Percentiles rank a stretch among this genome's conserved stretches.
Evolutionary conservation across 1,140 invertebrate species (phyloP).

Genomic region (Dolichoris vasculosae): DNA sequence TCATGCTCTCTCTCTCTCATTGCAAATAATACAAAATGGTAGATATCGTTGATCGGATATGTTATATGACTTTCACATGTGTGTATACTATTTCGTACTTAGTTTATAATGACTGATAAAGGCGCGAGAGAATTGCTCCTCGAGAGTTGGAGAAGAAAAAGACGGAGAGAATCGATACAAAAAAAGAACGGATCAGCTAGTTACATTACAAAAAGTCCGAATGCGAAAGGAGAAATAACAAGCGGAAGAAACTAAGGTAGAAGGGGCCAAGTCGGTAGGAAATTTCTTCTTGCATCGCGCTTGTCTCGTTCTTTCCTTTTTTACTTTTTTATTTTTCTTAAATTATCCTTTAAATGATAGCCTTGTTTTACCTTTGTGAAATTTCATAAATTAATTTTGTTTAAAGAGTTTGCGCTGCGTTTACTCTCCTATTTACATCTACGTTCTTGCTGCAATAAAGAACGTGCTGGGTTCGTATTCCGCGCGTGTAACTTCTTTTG

Average conservation of each 20-base stretch:
- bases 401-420: not conserved
- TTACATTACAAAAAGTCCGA: not conserved
- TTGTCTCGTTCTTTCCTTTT: not conserved
- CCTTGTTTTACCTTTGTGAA: slow-evolving; percentile 3
- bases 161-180: not conserved
- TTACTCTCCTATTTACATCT: slow-evolving; percentile 2
- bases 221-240: not conserved
- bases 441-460: slow-evolving; percentile 12
- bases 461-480: not conserved
- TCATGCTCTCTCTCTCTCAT: not conserved
- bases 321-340: not conserved
- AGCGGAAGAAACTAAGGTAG: not conserved
- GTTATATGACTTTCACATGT: not conserved
- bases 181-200: not conserved
- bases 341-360: not conserved
- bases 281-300: not conserved
- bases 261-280: slow-evolving; percentile 7
- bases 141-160: not conserved
- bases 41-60: slow-evolving; percentile 13
- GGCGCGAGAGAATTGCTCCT: not conserved
- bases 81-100: slow-evolving; percentile 7
- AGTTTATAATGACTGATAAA: slow-evolving; percentile 38
- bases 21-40: not conserved
- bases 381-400: slow-evolving; percentile 26
- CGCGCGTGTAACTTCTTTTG: not conserved